Conservation (phyloP, 2,888 invertebrate species). For the Drosophila mettleri region DNA sequence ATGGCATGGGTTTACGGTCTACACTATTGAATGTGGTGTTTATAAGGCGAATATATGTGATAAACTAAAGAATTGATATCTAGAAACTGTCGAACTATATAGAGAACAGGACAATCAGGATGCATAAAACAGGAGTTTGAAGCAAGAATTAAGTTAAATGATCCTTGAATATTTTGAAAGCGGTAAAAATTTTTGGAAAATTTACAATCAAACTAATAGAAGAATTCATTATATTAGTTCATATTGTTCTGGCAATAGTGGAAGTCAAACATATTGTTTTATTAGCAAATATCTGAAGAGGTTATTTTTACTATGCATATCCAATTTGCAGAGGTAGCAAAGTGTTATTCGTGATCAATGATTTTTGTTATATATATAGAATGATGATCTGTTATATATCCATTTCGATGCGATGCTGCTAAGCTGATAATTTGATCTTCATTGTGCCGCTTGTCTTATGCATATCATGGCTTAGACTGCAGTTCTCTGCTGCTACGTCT, state of each 20-base stretch:
- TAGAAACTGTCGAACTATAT: slow-evolving; percentile 1
- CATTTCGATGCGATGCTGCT: slow-evolving; percentile 5
- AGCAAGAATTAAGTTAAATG: neutral
- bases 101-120: neutral
- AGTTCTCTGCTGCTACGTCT: neutral
- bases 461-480: slow-evolving; percentile 11
- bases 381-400: neutral
- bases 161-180: neutral
- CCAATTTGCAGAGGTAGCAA: neutral
- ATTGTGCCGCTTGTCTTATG: slow-evolving; percentile 28
- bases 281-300: no score
- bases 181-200: no score
- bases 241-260: no score
- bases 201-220: no score
- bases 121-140: neutral
- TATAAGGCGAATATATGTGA: slow-evolving; percentile 32
- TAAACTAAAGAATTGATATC: slow-evolving; percentile 48
- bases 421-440: slow-evolving; percentile 24
- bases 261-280: no score
- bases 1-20: slow-evolving; percentile 21
- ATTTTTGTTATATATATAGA: slow-evolving; percentile 4
- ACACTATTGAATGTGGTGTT: slow-evolving; percentile 46
- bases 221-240: no score
- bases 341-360: slow-evolving; percentile 10
- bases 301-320: neutral